Base-by-base conservation (phyloP, 2,888 invertebrate genomes). In the Cenopis cana region DNA sequence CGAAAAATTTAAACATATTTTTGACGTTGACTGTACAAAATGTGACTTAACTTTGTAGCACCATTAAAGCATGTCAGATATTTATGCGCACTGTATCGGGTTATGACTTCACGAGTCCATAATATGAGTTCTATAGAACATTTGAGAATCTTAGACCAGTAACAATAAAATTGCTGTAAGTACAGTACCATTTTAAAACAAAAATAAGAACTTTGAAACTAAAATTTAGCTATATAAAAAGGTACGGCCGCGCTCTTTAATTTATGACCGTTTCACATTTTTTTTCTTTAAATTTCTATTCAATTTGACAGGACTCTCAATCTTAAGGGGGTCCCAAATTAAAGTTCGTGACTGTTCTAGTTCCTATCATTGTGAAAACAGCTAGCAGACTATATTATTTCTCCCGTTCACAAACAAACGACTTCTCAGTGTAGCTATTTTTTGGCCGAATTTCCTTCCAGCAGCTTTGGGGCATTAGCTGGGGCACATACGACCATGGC, bases 311-410 rank as follows among this genome's bases (percentile, higher is more conserved):
- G 24, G 24, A 24, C 24, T 24, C 2, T 24, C 24, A 24, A 24
- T 3, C 4, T 24, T 24, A 24, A 24, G 24, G 24, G 24, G 24
- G 24, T 24, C 24, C 24, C 24, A 24, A 24, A 24, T 24, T 24
- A 24, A 24, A 24, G 24, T 24, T 24, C 24, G 17, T 38, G 59
- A 17, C 24, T 59, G 49, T 11, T 4, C 11, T 61, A 61, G 8
- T 29, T 61, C 4, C 10, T n/a, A 24, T 29, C 20, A 60, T 24
- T n/a, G n/a, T 60, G 10, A 29, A 46, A 49, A 18, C 33, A 50
- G 18, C 18, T 52, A 62, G 36, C 62, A 36, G 11, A 52, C 62
- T 60, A 59, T 52, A 62, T 36, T 62, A 54, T 64, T 54, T 36
- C 62, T 64, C 62, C 62, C 62, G n/a, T 36, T 50, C 14, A 54